Evolutionary conservation across 1,140 invertebrate genomes (phyloP), one percentile per base, ranked within the genome.

Genomic region (Conopomorpha cramerella): DNA sequence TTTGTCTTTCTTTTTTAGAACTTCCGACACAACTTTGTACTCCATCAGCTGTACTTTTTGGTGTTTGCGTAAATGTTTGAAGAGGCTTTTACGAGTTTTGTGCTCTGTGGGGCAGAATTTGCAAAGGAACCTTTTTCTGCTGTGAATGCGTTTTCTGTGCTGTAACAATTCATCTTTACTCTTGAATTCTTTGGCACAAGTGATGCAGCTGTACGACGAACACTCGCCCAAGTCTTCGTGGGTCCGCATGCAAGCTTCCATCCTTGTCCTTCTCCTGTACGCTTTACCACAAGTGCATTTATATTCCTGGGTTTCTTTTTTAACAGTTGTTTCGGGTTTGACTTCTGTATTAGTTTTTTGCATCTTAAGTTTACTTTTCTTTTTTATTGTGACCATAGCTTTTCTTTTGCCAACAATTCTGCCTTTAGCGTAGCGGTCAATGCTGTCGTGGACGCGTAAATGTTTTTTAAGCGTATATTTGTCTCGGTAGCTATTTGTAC

Each of bases 81-180:
- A 68, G 3, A 76, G 43, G 17, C 71, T 64, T 34, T 72, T 76
- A 3, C 57, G 43, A 0, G 64, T 72, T 16, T 58, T 44, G 23
- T 72, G 71, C 32, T 71, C 66, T 27, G 65, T 72, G 1, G 71
- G 67, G 37, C 71, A 76, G 18, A 76, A 72, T 46, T 76, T 76
- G 40, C 71, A 76, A 0, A 63, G 64, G 30, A 72, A 76, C 18
- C 56, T 49, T 32, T 71, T 76, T 17, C 14, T 34, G 4, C 58
- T 41, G 26, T 73, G 71, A 3, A 61, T 12, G 25, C 60, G 29
- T 42, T 60, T 61, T 12, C 57, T 49, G 34, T 76, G 71, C 6
- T 51, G 34, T 1, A 45, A 36, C 4, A 73, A 36, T 26, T 67
- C 63, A 15, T 60, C 43, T 49, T 71, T 71, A 15, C 60, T 49